phyloP scores from a whole-genome alignment of 2,888 invertebrate species.

The Xestia c-nigrum region DNA sequence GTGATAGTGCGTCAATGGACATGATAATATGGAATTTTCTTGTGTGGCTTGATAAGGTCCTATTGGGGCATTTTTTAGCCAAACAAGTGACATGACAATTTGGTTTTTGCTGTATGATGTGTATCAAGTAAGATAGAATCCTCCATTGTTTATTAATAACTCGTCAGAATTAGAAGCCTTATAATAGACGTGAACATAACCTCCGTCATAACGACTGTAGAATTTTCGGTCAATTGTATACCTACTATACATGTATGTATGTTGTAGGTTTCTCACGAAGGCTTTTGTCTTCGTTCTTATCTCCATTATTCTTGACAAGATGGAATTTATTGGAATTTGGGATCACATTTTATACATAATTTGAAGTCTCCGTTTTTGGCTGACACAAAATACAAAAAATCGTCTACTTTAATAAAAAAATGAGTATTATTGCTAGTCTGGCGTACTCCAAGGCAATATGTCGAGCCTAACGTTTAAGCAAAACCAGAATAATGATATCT shows the following conservation, averaged over 20 bases:
- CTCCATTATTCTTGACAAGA: background rate
- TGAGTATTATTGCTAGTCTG: background rate
- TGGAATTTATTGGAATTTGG: background rate
- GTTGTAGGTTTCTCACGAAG: constrained; percentile 16
- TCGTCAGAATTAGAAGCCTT: background rate
- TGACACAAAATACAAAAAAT: background rate
- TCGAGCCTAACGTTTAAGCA: constrained; percentile 19
- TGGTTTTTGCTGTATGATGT: background rate
- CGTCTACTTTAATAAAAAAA: background rate
- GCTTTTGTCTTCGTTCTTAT: constrained; percentile 29
- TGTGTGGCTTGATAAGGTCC: background rate
- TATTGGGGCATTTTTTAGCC: background rate
- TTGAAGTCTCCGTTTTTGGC: background rate
- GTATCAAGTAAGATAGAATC: background rate
- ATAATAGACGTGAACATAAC: constrained; percentile 4
- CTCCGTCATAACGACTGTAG: background rate
- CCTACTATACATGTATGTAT: background rate
- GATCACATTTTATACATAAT: background rate
- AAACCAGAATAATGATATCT: constrained; percentile 25
- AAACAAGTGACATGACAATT: background rate
- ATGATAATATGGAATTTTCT: no score
- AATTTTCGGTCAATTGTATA: constrained; percentile 1
- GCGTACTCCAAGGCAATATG: constrained; percentile 11
- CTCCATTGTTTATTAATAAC: background rate
- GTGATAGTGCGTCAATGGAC: no score